Percentiles rank a stretch among this genome's conserved stretches.
Evolutionary conservation across 2,888 invertebrate species (phyloP).

Genomic region (Cremastinae sp.): DNA sequence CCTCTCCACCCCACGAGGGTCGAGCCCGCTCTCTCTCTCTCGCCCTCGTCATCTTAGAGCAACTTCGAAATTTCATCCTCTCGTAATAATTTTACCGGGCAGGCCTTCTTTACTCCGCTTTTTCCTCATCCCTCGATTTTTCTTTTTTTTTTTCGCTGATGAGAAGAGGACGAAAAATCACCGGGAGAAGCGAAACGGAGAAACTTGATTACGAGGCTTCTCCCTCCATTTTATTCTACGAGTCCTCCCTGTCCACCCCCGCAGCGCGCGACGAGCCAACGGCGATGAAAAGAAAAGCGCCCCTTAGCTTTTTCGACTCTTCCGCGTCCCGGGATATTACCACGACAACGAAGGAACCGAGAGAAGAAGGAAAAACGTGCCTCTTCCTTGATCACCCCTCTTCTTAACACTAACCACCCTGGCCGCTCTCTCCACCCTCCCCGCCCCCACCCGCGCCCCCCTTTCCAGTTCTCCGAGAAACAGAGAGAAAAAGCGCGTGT

Average conservation of each 20-base stretch:
- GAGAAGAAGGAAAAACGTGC: conserved; percentile 56
- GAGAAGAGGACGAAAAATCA: not conserved
- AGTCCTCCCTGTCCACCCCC: conserved; percentile 21
- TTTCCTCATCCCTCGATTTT: conserved; percentile 43
- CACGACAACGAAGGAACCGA: conserved; percentile 50
- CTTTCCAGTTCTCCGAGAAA: not conserved
- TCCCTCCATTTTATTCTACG: conserved; percentile 8
- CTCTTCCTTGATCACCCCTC: conserved; percentile 68
- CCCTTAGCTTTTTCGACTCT: conserved; percentile 37
- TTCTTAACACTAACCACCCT: conserved; percentile 69
- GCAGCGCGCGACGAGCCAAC: conserved; percentile 37
- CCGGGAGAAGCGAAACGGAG: not conserved
- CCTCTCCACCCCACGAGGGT: conserved; percentile 52
- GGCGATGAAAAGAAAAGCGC: conserved; percentile 55
- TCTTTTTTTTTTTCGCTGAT: conserved; percentile 25
- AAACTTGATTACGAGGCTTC: conserved; percentile 39
- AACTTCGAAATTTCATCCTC: conserved; percentile 78
- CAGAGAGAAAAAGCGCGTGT: conserved; percentile 40
- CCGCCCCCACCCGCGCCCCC: not conserved
- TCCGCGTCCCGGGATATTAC: conserved; percentile 58
- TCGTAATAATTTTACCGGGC: conserved; percentile 73
- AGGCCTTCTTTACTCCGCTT: no score
- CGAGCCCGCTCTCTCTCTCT: conserved; percentile 49
- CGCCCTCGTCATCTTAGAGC: conserved; percentile 68
- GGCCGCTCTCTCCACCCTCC: no score